Evolutionary conservation across 1,140 invertebrate genomes (phyloP).

Genomic region (Zophobas atratus): DNA sequence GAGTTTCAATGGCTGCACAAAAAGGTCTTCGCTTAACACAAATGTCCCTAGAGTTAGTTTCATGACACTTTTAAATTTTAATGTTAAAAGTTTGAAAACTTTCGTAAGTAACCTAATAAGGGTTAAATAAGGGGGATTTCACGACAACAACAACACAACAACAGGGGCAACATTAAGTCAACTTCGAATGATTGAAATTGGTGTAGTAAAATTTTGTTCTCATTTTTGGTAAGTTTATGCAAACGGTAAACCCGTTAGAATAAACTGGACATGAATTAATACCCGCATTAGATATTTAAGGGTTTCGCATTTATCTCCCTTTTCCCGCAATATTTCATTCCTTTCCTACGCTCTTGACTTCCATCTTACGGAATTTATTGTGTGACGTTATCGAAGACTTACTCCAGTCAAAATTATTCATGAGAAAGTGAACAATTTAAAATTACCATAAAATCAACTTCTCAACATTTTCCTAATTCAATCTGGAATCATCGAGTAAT

Average conservation of each 20-base stretch:
- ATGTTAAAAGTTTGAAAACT: too few relatives aligned
- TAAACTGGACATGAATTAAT: neutral
- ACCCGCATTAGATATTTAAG: neutral
- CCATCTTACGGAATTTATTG: neutral
- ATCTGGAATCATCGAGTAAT: constrained; percentile 6
- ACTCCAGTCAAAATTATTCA: neutral
- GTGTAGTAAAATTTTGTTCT: neutral
- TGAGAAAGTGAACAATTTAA: constrained; percentile 25
- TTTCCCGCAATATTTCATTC: neutral
- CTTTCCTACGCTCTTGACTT: neutral
- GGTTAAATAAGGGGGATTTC: too few relatives aligned
- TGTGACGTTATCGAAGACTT: constrained; percentile 2
- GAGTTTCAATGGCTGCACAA: too few relatives aligned
- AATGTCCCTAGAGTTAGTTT: too few relatives aligned
- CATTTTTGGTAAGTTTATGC: neutral
- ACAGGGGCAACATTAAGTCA: too few relatives aligned
- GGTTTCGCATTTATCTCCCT: neutral
- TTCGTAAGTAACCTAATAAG: too few relatives aligned
- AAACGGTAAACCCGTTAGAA: neutral
- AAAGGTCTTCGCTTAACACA: too few relatives aligned
- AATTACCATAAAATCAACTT: neutral
- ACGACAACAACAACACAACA: too few relatives aligned
- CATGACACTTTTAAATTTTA: too few relatives aligned
- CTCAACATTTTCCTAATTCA: constrained; percentile 1
- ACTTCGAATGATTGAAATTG: too few relatives aligned